A percentile compares a stretch with the other conserved stretches of the same genome.
phyloP scores from a whole-genome alignment of 2,888 invertebrate species.

The Agrotis clavis region DNA sequence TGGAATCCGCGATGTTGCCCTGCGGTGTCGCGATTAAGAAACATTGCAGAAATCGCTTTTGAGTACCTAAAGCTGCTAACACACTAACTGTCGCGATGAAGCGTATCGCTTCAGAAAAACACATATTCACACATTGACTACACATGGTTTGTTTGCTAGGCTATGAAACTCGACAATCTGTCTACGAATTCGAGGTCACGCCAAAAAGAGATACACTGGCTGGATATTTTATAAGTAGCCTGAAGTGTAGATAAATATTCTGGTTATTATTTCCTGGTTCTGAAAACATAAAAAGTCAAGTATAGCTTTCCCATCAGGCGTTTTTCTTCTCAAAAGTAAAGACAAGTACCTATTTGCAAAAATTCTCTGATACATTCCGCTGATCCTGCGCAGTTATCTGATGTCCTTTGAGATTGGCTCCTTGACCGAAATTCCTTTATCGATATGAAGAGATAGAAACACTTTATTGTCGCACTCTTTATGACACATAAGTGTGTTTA shows the following conservation, averaged over 20 bases:
- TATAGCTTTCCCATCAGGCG: not conserved
- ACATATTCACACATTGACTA: too few relatives aligned
- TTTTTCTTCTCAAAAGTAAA: not conserved
- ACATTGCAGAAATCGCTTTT: constrained; percentile 48
- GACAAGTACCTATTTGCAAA: not conserved
- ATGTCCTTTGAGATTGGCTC: not conserved
- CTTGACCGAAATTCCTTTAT: not conserved
- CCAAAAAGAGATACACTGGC: not conserved
- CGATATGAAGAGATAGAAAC: not conserved
- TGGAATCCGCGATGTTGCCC: constrained; percentile 51
- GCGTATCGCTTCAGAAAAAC: not conserved
- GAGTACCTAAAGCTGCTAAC: constrained; percentile 9
- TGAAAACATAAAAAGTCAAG: not conserved
- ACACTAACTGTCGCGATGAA: not conserved
- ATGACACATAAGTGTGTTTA: constrained; percentile 3
- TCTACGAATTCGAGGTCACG: not conserved
- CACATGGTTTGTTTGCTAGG: not conserved
- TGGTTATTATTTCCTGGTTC: not conserved
- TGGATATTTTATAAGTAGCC: not conserved
- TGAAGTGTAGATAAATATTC: not conserved
- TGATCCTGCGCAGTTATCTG: not conserved
- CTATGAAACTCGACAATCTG: not conserved
- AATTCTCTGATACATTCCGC: not conserved
- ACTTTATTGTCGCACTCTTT: not conserved
- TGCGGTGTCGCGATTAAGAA: constrained; percentile 63